These are phyloP conservation scores for Pseudomyrmex sp. DNA, from an alignment of 1,140 invertebrate genomes.

Conservation along the genomic window DNA sequence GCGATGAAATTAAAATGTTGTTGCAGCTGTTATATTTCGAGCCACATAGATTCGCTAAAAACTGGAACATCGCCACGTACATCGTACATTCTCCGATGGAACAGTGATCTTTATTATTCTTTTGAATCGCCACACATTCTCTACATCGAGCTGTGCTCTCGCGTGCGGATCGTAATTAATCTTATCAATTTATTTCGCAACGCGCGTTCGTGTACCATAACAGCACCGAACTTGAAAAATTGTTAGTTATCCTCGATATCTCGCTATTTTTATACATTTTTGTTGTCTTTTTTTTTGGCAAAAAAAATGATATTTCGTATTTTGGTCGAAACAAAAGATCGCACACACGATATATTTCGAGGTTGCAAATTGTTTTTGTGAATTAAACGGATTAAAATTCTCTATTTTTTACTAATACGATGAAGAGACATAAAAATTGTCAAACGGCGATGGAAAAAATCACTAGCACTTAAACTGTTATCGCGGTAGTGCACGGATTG, in stretches of 20 bases:
- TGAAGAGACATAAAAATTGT: not conserved
- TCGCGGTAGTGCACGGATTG: not conserved
- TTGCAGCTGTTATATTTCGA: no score
- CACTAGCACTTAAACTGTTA: slow-evolving; percentile 23
- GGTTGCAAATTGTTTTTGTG: not conserved
- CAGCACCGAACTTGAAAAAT: not conserved
- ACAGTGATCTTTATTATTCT: not conserved
- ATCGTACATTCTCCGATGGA: not conserved
- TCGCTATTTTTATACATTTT: not conserved
- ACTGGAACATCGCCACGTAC: not conserved
- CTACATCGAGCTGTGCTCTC: slow-evolving; percentile 61
- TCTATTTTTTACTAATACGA: not conserved
- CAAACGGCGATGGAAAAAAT: not conserved
- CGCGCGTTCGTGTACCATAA: not conserved
- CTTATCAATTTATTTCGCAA: slow-evolving; percentile 67
- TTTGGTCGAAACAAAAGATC: no score
- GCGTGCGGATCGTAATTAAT: slow-evolving; percentile 73
- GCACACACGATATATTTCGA: no score
- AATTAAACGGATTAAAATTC: not conserved
- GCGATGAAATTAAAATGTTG: no score
- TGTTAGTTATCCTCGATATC: not conserved
- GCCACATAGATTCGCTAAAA: not conserved
- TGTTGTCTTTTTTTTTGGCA: no score
- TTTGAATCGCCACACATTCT: slow-evolving; percentile 12
- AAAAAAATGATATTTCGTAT: no score